Percentiles rank a stretch among this genome's conserved stretches.
Evolutionary conservation across 1,140 invertebrate species (phyloP).

Genomic region (Drosophila kohkoa): DNA sequence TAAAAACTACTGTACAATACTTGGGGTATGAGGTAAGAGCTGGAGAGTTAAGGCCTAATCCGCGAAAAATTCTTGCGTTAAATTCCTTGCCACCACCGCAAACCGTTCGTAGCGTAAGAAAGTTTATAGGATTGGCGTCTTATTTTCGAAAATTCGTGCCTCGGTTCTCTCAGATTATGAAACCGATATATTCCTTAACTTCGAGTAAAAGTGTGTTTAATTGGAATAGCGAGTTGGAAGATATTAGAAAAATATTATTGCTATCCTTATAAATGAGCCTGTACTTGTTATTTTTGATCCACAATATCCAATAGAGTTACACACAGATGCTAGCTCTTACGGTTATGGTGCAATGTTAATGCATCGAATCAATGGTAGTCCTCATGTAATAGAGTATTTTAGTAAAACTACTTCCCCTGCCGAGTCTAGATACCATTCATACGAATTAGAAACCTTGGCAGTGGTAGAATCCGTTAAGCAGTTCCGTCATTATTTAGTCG

Average conservation of each 20-base stretch:
- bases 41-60: slow-evolving; percentile 8
- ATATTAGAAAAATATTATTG: slow-evolving; percentile 11
- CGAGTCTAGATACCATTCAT: too few species aligned
- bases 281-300: slow-evolving; percentile 9
- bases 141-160: slow-evolving; percentile 4
- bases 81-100: background rate
- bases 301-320: slow-evolving; percentile 6
- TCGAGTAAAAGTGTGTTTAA: slow-evolving; percentile 3
- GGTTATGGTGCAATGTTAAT: slow-evolving; percentile 5
- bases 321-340: background rate
- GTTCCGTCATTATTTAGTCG: too few species aligned
- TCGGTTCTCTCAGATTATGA: slow-evolving; percentile 3
- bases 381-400: background rate
- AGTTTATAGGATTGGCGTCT: slow-evolving; percentile 1
- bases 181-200: background rate
- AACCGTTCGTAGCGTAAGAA: slow-evolving; percentile 2
- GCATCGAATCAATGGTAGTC: slow-evolving; percentile 11
- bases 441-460: too few species aligned
- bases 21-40: slow-evolving; percentile 2
- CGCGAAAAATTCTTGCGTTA: slow-evolving; percentile 1
- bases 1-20: slow-evolving; percentile 9
- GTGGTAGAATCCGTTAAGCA: too few species aligned
- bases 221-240: slow-evolving; percentile 3
- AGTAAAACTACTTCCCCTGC: too few species aligned
- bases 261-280: slow-evolving; percentile 4